phyloP scores from a whole-genome alignment of 2,888 invertebrate species.

The Diaprepes abbreviatus region DNA sequence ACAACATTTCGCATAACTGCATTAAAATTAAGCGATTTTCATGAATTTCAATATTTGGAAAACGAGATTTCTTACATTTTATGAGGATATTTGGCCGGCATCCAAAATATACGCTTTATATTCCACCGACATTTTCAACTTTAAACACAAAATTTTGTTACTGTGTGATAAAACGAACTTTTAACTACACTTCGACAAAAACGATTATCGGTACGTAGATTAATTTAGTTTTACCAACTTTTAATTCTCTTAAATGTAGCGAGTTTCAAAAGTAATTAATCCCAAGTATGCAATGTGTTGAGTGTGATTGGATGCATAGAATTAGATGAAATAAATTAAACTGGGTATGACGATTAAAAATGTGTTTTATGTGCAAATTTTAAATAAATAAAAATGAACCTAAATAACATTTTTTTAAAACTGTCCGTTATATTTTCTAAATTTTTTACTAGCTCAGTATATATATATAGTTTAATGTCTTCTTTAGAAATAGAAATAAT shows the following conservation, averaged over 20 bases:
- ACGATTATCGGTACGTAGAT: constrained; percentile 13
- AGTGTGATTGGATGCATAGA: too few species aligned
- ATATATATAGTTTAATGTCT: too few species aligned
- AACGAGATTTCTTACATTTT: constrained; percentile 4
- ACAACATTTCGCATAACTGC: too few species aligned
- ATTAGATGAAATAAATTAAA: too few species aligned
- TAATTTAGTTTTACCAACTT: not conserved
- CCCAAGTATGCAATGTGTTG: too few species aligned
- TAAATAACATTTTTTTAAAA: too few species aligned
- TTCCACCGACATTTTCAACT: not conserved
- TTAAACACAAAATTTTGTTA: constrained; percentile 13
- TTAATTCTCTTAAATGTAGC: not conserved
- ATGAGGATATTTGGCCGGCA: not conserved
- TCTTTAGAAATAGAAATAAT: too few species aligned
- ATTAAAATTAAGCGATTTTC: not conserved
- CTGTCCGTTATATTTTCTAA: too few species aligned
- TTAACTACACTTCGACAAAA: constrained; percentile 5
- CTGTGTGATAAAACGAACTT: constrained; percentile 13
- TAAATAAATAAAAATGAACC: too few species aligned
- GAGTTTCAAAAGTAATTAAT: not conserved
- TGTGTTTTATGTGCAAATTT: too few species aligned
- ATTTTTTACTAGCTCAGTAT: too few species aligned
- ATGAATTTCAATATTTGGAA: not conserved
- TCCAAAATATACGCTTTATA: constrained; percentile 11
- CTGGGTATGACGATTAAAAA: too few species aligned